Percentiles rank a stretch among this genome's conserved stretches.
Conservation (phyloP, 2,113 vertebrate species). For the Heterochromis multidens region DNA sequence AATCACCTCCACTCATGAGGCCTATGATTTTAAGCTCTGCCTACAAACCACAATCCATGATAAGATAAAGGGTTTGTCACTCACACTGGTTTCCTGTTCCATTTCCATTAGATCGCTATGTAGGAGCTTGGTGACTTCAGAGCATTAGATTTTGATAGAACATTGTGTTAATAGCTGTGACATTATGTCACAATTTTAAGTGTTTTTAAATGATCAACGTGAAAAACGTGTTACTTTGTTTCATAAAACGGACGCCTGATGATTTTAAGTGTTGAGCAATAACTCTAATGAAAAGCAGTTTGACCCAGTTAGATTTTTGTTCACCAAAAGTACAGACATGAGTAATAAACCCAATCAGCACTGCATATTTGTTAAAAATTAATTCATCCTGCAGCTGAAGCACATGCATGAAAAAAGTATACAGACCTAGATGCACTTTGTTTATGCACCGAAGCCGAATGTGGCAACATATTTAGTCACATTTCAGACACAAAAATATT, state of each 20-base stretch:
- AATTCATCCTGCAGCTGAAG: neutral
- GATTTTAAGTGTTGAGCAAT: neutral
- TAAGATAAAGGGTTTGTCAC: neutral
- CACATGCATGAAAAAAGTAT: neutral
- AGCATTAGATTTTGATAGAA: neutral
- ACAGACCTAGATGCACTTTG: neutral
- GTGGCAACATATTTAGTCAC: neutral
- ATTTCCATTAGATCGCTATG: neutral
- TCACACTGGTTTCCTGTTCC: neutral
- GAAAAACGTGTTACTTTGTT: neutral
- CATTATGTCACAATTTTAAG: neutral
- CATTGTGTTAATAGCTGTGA: accelerated
- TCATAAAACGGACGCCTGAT: neutral
- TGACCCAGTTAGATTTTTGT: neutral
- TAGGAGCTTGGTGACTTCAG: neutral
- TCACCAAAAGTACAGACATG: neutral
- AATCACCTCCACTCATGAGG: neutral
- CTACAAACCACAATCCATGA: neutral
- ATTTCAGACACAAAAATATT: too few relatives aligned
- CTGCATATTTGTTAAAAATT: neutral
- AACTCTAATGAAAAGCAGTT: neutral
- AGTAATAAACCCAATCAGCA: neutral
- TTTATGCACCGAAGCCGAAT: neutral
- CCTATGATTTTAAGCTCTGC: neutral
- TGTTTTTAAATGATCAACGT: neutral